phyloP scores from a whole-genome alignment of 2,888 invertebrate genomes.

The Arctia plantaginis region DNA sequence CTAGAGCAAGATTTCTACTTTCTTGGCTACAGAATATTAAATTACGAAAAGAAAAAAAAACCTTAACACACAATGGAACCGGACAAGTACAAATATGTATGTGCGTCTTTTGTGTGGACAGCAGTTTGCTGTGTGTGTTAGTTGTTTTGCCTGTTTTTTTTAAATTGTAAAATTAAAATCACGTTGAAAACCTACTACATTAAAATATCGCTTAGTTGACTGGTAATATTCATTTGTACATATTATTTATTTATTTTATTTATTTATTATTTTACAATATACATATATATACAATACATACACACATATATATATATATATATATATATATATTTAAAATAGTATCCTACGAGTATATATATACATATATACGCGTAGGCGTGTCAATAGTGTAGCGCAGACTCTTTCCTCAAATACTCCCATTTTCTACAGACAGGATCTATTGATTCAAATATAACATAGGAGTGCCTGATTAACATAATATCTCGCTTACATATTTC shows the following conservation, averaged over 20 bases:
- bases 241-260: too few species aligned
- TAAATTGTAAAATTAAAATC: too few species aligned
- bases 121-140: neutral
- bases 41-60: neutral
- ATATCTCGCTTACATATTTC: neutral
- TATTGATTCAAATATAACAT: slow-evolving; percentile 7
- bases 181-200: too few species aligned
- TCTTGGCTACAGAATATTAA: neutral
- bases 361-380: neutral
- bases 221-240: too few species aligned
- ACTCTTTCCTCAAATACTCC: neutral
- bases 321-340: too few species aligned
- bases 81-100: neutral
- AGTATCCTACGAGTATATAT: too few species aligned
- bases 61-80: neutral
- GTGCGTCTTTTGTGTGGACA: neutral
- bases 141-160: too few species aligned
- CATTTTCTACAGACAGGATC: neutral
- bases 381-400: neutral
- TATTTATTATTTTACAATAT: too few species aligned
- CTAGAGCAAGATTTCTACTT: neutral
- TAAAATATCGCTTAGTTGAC: too few species aligned
- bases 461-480: slow-evolving; percentile 1
- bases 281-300: too few species aligned
- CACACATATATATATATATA: too few species aligned